These are phyloP conservation scores for Tigriopus japonicus DNA, from an alignment of 1,140 invertebrate species.

Conservation along the genomic window DNA sequence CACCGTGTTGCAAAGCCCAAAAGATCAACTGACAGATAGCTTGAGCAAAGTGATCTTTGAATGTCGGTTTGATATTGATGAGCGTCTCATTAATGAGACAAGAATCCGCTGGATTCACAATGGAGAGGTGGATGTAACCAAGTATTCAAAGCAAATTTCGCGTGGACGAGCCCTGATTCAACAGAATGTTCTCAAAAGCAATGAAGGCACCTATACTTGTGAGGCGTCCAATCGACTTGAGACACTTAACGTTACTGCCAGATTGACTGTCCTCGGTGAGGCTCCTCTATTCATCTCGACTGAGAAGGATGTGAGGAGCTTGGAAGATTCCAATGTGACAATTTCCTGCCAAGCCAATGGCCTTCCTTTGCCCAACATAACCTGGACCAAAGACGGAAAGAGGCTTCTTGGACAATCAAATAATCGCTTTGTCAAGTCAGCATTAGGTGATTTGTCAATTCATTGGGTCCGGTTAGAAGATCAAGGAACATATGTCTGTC, in stretches of 20 bases:
- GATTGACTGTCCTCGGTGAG: conserved; percentile 11
- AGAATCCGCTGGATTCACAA: background rate
- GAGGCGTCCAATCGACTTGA: background rate
- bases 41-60: background rate
- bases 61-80: background rate
- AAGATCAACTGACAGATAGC: background rate
- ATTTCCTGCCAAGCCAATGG: conserved; percentile 11
- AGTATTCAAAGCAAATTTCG: background rate
- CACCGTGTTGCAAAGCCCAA: background rate
- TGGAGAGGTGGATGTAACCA: background rate
- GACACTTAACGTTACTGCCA: background rate
- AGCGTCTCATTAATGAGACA: background rate
- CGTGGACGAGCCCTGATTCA: background rate
- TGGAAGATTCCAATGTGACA: background rate
- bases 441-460: conserved; percentile 3
- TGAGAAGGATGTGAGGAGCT: background rate
- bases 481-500: conserved; percentile 9
- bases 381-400: background rate
- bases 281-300: conserved; percentile 5
- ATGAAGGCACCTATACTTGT: conserved; percentile 11
- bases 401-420: background rate
- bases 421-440: background rate
- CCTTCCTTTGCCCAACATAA: background rate
- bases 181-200: background rate
- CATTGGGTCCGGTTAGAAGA: background rate